phyloP scores from a whole-genome alignment of 2,113 vertebrate genomes.

The Thunnus thynnus region DNA sequence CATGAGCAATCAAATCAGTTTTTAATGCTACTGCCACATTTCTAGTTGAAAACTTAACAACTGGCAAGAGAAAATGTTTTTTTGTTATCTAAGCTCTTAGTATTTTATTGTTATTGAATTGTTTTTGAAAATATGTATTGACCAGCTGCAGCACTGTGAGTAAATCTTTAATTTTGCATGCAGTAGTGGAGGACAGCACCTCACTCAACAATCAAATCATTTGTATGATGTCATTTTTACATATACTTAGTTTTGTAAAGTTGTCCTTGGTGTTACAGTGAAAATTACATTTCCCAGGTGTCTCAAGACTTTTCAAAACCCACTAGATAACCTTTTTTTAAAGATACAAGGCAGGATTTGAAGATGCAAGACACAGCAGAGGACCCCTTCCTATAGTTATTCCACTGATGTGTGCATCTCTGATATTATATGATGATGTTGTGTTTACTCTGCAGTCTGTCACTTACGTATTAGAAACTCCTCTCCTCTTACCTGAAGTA shows the following conservation, averaged over 20 bases:
- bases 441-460: background rate
- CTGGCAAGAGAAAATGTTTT: too few relatives aligned
- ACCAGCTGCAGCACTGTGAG: too few relatives aligned
- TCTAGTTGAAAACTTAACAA: too few relatives aligned
- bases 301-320: background rate
- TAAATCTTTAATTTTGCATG: too few relatives aligned
- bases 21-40: too few relatives aligned
- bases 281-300: background rate
- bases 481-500: slow-evolving; percentile 87
- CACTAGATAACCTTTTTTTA: background rate
- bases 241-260: too few relatives aligned
- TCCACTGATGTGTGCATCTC: background rate
- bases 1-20: too few relatives aligned
- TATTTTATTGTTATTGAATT: too few relatives aligned
- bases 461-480: background rate
- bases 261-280: background rate
- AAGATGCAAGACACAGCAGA: background rate
- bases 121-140: too few relatives aligned
- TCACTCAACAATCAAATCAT: background rate
- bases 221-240: background rate
- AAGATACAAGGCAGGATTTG: background rate
- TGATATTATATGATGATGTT: background rate
- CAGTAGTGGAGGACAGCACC: background rate
- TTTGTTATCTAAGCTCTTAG: too few relatives aligned
- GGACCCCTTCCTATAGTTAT: background rate